Conservation (phyloP, 2,113 vertebrate species). For the Ciconia stormi region DNA sequence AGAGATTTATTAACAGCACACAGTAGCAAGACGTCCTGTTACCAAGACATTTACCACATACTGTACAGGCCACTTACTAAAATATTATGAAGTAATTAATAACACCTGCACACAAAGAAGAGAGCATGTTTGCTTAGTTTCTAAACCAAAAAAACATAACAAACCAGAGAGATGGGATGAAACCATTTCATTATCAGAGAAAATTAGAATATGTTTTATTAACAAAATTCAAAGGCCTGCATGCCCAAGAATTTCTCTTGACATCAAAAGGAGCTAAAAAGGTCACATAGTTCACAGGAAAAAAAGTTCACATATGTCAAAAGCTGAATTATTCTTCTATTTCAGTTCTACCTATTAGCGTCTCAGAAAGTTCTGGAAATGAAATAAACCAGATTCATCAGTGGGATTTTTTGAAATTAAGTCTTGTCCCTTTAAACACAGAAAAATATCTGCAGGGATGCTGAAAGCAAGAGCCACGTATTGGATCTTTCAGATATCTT, state of each 20-base stretch:
- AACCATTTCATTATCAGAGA: neutral
- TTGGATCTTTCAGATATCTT: neutral
- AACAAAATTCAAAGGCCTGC: neutral
- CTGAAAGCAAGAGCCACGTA: neutral
- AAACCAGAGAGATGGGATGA: neutral
- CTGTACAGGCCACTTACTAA: neutral
- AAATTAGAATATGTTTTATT: neutral
- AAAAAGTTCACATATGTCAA: neutral
- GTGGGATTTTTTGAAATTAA: neutral
- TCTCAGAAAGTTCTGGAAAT: neutral
- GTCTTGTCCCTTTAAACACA: neutral
- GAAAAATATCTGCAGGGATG: neutral
- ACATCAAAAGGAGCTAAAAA: neutral
- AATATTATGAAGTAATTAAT: neutral
- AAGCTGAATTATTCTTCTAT: neutral
- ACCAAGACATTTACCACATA: conserved; percentile 15
- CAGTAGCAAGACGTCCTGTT: neutral
- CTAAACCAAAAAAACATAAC: neutral
- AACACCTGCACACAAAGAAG: neutral
- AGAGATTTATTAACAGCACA: conserved; percentile 8
- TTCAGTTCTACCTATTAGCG: neutral
- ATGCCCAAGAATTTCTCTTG: neutral
- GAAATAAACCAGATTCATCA: neutral
- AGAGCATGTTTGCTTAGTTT: neutral
- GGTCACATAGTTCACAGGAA: neutral